Percentiles rank a stretch among this genome's conserved stretches.
phyloP scores from a whole-genome alignment of 2,888 invertebrate genomes.

The Alloscopus bannaensis region DNA sequence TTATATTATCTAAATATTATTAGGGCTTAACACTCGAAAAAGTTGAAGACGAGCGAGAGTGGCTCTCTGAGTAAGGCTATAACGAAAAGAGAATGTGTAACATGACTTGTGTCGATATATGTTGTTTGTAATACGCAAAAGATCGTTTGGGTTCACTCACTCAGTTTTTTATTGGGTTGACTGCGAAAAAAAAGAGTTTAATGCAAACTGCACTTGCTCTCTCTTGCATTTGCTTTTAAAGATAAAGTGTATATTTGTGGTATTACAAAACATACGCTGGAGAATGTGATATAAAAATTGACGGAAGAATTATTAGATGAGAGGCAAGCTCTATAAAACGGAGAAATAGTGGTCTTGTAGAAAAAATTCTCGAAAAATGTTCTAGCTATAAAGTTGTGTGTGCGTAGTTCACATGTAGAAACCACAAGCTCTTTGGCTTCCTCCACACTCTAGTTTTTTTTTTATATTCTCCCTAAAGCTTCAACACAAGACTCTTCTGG shows the following conservation, averaged over 20 bases:
- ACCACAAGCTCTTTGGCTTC: conserved; percentile 31
- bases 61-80: conserved; percentile 1
- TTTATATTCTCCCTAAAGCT: conserved; percentile 18
- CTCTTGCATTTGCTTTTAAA: conserved; percentile 43
- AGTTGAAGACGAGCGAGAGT: conserved; percentile 43
- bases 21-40: conserved; percentile 55
- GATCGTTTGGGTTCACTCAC: too few species aligned
- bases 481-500: conserved; percentile 30
- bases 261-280: conserved; percentile 18
- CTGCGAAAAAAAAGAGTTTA: conserved; percentile 25
- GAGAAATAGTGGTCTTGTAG: not conserved
- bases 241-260: conserved; percentile 38
- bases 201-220: conserved; percentile 58
- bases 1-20: conserved; percentile 63
- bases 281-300: conserved; percentile 55
- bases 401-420: too few species aligned
- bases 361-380: too few species aligned
- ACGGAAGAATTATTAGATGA: conserved; percentile 49
- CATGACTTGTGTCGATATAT: too few species aligned
- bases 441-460: conserved; percentile 18
- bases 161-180: too few species aligned
- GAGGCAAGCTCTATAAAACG: conserved; percentile 10
- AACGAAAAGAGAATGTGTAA: too few species aligned
- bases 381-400: not conserved
- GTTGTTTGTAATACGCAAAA: too few species aligned